phyloP scores from a whole-genome alignment of 2,797 vertebrate species.

The Gadopsis bispinosus region DNA sequence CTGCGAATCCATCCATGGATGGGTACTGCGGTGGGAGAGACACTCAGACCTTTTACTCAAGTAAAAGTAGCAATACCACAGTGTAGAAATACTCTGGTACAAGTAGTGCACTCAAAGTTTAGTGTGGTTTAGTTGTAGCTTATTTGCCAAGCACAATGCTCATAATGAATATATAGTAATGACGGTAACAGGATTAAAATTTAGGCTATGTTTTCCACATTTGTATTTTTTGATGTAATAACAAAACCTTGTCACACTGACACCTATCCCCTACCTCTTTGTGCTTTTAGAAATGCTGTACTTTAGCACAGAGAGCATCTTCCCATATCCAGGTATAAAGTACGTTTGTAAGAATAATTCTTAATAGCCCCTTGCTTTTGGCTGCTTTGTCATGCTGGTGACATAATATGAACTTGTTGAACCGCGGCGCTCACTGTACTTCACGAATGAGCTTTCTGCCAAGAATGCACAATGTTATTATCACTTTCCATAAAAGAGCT shows the following conservation, averaged over 20 bases:
- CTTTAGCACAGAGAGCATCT: not conserved
- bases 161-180: not conserved
- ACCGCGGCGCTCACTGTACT: constrained; percentile 20
- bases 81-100: too few species aligned
- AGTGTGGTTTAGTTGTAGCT: not conserved
- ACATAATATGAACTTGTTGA: constrained; percentile 40
- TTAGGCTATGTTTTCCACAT: not conserved
- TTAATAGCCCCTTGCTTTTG: not conserved
- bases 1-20: not conserved
- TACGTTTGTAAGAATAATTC: not conserved
- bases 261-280: not conserved
- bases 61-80: too few species aligned
- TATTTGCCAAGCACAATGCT: not conserved
- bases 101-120: not conserved
- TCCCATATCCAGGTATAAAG: not conserved
- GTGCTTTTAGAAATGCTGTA: not conserved
- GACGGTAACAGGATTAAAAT: too few species aligned
- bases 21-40: not conserved
- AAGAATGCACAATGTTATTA: constrained; percentile 41
- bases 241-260: not conserved
- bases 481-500: constrained; percentile 57
- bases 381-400: constrained; percentile 7
- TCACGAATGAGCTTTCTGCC: constrained; percentile 26
- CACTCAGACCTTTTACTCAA: too few species aligned
- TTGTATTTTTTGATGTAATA: not conserved